Percentiles rank a stretch among this genome's conserved stretches.
Evolutionary conservation across 2,113 vertebrate genomes (phyloP).

Genomic region (Chaenogobius annularis): DNA sequence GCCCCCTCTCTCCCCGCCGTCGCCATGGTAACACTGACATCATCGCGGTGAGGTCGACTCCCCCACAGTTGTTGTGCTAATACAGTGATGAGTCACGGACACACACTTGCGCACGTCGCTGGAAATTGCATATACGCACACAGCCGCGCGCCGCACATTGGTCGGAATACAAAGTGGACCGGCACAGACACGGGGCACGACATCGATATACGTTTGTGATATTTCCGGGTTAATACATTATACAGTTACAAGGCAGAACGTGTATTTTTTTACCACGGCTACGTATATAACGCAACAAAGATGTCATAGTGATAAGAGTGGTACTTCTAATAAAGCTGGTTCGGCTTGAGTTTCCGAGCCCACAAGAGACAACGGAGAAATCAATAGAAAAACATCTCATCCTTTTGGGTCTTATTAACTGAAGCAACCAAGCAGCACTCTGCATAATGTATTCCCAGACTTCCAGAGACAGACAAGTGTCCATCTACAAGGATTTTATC

Average conservation of each 20-base stretch:
- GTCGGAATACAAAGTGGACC: conserved; percentile 47
- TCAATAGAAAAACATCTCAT: conserved; percentile 3
- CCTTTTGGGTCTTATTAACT: conserved; percentile 7
- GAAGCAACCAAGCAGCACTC: conserved; percentile 11
- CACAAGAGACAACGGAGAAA: neutral
- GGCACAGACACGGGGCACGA: conserved; percentile 5
- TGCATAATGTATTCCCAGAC: neutral
- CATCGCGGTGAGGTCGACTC: conserved; percentile 71
- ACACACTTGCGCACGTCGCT: conserved; percentile 69
- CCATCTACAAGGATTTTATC: neutral
- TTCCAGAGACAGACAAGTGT: conserved; percentile 1
- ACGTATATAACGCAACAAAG: neutral
- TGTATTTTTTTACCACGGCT: neutral
- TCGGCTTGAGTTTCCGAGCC: conserved; percentile 7
- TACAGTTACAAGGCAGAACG: neutral
- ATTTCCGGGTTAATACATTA: neutral
- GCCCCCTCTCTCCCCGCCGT: conserved; percentile 37
- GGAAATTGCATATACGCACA: conserved; percentile 59
- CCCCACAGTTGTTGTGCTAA: conserved; percentile 76
- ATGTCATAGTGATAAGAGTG: neutral
- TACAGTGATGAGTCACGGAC: conserved; percentile 79
- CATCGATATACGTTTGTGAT: conserved; percentile 3
- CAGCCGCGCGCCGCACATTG: conserved; percentile 24
- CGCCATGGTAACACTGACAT: conserved; percentile 82
- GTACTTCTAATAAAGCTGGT: neutral